Evolutionary conservation across 1,140 invertebrate genomes (phyloP), one percentile per base, ranked within the genome.

Genomic region (Drosophila lowei): DNA sequence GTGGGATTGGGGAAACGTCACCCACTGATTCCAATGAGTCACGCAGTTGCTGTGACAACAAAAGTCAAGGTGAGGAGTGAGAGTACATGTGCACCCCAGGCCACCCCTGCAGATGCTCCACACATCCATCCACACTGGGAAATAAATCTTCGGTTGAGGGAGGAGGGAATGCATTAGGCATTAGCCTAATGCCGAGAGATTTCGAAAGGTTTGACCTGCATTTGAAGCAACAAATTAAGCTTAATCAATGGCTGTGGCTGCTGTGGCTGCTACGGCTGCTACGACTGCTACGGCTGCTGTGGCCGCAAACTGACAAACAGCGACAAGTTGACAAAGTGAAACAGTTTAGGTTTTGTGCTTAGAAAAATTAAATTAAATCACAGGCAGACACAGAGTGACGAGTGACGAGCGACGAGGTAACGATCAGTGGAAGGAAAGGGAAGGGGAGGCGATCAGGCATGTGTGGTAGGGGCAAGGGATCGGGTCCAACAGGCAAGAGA

Each of bases 281-380:
- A 25, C 23, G 30, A 9, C 34, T 30, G 30, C 28, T 8, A 8
- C 7, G 56, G 49, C 64, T 30, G 48, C 49, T 50, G n/a, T 6
- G 18, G 63, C 50, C 62, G 62, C 65, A 65, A 68, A 41, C 63
- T 48, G 65, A 68, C 65, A 68, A 55, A 13, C 62, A 49, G 7
- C 65, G 64, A 68, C 64, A 68, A 55, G 49, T 65, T 68, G 65
- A 68, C 65, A 68, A 68, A 68, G 65, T 68, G 66, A 67, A 68
- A 68, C 64, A 68, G 66, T 70, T 70, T 70, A 53, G 63, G 66
- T 15, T 63, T 58, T 68, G 66, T 70, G 66, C 66, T 70, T 68
- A 70, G 66, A 66, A 70, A 66, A 70, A 70, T 70, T 70, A 70
- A 70, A 70, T 70, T 70, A 70, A 70, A 70, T 70, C 66, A 70